Percentiles rank a stretch among this genome's conserved stretches.
Conservation (phyloP, 2,888 invertebrate genomes). For the Omphaloscelis lunosa region DNA sequence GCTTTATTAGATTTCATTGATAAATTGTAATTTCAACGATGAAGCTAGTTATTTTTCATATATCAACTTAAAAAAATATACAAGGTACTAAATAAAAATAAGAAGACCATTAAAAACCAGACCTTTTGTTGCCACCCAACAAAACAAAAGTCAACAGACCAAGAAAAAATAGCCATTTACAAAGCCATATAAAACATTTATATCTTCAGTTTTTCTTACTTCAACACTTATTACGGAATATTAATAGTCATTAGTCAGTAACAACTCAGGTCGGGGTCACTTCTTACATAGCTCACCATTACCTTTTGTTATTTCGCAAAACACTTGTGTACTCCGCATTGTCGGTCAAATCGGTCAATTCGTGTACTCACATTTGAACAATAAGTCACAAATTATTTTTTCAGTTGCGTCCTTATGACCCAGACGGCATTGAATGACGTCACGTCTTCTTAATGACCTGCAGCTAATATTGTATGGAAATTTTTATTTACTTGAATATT, state of each 20-base stretch:
- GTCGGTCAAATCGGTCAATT: conserved; percentile 85
- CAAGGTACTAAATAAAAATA: background rate
- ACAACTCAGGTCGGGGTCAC: conserved; percentile 71
- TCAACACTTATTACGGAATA: conserved; percentile 51
- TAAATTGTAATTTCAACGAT: background rate
- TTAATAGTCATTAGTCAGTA: conserved; percentile 54
- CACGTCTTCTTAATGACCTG: conserved; percentile 63
- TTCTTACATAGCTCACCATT: conserved; percentile 66
- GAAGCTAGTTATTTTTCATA: background rate
- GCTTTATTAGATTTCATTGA: background rate
- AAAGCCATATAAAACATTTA: conserved; percentile 18
- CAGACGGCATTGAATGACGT: conserved; percentile 79
- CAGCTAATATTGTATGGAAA: conserved; percentile 41
- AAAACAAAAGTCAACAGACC: conserved; percentile 22
- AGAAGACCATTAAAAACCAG: conserved; percentile 1
- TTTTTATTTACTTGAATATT: background rate
- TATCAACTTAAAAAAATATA: background rate
- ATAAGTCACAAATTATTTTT: conserved; percentile 76
- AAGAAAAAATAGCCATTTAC: conserved; percentile 42
- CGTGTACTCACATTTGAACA: conserved; percentile 63
- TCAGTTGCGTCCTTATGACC: conserved; percentile 81
- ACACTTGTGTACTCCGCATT: conserved; percentile 78
- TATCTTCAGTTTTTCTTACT: conserved; percentile 46
- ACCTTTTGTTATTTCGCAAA: conserved; percentile 68
- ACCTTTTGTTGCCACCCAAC: background rate